A percentile compares a stretch with the other conserved stretches of the same genome.
phyloP scores from a whole-genome alignment of 1,140 invertebrate species.

The Trichonephila clavipes region DNA sequence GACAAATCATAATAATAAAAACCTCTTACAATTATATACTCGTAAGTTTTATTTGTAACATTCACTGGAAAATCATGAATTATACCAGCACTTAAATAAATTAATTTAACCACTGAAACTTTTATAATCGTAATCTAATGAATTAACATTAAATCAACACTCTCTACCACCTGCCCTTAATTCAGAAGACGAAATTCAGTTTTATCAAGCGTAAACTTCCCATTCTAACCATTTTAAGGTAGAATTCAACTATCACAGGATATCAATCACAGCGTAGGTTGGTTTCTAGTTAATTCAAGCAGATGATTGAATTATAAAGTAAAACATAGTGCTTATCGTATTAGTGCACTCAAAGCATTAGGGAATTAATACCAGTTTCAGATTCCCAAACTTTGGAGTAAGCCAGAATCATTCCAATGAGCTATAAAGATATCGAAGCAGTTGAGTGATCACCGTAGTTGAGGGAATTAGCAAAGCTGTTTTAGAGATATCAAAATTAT shows the following conservation, averaged over 20 bases:
- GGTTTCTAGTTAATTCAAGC: background rate
- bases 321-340: background rate
- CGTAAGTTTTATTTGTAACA: too few species aligned
- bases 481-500: too few species aligned
- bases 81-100: background rate
- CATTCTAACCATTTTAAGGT: background rate
- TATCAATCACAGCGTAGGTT: background rate
- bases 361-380: background rate
- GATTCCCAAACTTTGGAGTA: background rate
- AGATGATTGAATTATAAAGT: conserved; percentile 14
- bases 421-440: background rate
- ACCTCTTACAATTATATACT: too few species aligned
- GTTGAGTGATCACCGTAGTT: background rate
- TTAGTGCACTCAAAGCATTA: background rate
- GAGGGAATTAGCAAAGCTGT: too few species aligned
- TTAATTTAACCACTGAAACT: background rate
- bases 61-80: background rate
- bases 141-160: background rate
- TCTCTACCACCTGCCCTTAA: background rate
- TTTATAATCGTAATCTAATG: background rate
- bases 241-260: background rate
- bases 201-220: background rate
- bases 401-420: too few species aligned
- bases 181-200: background rate
- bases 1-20: too few species aligned